Percentiles rank a stretch among this genome's conserved stretches.
Evolutionary conservation across 2,113 vertebrate genomes (phyloP).

Genomic region (Crypturellus undulatus): DNA sequence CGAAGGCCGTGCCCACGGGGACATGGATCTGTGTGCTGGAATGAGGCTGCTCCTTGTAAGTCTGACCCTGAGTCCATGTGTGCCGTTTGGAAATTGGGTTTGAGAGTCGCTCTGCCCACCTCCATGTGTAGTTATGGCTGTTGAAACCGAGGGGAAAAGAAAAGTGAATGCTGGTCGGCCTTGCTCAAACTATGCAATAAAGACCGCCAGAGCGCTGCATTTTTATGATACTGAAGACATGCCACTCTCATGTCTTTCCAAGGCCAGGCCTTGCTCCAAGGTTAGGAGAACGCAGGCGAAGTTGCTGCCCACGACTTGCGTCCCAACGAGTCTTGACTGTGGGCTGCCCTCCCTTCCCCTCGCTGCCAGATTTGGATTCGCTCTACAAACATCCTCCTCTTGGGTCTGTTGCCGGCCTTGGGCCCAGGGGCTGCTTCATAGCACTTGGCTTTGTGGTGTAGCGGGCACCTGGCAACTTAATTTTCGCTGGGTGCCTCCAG

Average conservation of each 20-base stretch:
- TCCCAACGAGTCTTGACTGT: not conserved
- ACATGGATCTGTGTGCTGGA: not conserved
- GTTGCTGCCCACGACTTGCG: not conserved
- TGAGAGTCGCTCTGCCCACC: not conserved
- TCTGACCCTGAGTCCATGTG: not conserved
- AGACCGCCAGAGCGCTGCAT: slow-evolving; percentile 3
- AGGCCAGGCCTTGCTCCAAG: slow-evolving; percentile 55
- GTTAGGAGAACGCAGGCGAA: slow-evolving; percentile 41
- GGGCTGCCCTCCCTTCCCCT: not conserved
- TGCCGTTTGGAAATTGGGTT: not conserved
- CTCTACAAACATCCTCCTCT: not conserved
- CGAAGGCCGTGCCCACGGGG: not conserved
- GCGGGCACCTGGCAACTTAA: not conserved
- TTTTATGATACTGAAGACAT: not conserved
- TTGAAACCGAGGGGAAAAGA: not conserved
- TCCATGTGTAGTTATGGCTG: not conserved
- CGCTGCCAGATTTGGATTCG: fast-evolving
- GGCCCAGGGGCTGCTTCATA: not conserved
- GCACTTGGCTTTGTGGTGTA: fast-evolving
- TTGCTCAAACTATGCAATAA: slow-evolving; percentile 55
- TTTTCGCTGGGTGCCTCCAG: not conserved
- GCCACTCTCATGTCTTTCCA: slow-evolving; percentile 37
- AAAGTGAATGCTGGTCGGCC: slow-evolving; percentile 7
- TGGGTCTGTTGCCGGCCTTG: fast-evolving
- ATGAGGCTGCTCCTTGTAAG: not conserved